phyloP scores from a whole-genome alignment of 2,113 vertebrate species.

The Platichthys stellatus region DNA sequence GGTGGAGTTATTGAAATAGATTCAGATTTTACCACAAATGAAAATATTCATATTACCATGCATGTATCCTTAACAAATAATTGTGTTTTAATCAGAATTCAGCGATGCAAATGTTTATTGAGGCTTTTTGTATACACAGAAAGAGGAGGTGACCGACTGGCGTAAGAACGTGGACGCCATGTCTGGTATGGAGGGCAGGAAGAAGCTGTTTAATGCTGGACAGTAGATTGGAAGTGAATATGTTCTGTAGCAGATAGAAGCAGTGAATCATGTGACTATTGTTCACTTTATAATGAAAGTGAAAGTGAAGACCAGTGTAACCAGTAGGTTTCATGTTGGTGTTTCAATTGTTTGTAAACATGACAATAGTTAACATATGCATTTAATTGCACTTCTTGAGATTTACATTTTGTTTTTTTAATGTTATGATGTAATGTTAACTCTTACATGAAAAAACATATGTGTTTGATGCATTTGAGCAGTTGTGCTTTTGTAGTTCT shows the following conservation, averaged over 20 bases:
- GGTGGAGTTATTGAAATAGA: too few relatives aligned
- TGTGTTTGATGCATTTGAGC: neutral
- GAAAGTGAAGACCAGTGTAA: neutral
- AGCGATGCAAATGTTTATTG: neutral
- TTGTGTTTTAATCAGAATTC: too few relatives aligned
- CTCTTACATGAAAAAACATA: conserved; percentile 18
- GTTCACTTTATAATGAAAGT: conserved; percentile 17
- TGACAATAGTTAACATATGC: neutral
- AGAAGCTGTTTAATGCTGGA: conserved; percentile 81
- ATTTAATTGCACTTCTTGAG: neutral
- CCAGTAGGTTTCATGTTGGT: neutral
- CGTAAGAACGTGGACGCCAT: conserved; percentile 85
- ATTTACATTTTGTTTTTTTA: conserved; percentile 28
- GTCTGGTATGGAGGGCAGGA: conserved; percentile 86
- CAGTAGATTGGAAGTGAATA: conserved; percentile 52
- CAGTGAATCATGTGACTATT: conserved; percentile 2
- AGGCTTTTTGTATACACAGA: conserved; percentile 46
- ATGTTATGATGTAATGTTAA: neutral
- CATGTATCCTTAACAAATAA: too few relatives aligned
- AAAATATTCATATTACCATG: too few relatives aligned
- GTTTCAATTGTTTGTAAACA: conserved; percentile 13
- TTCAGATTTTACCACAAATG: too few relatives aligned
- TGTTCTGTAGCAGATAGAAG: conserved; percentile 23
- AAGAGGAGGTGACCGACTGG: conserved; percentile 84
- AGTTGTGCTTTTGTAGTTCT: conserved; percentile 9